Base-by-base conservation (phyloP, 2,888 invertebrate species). In the Clepsis dumicolana region DNA sequence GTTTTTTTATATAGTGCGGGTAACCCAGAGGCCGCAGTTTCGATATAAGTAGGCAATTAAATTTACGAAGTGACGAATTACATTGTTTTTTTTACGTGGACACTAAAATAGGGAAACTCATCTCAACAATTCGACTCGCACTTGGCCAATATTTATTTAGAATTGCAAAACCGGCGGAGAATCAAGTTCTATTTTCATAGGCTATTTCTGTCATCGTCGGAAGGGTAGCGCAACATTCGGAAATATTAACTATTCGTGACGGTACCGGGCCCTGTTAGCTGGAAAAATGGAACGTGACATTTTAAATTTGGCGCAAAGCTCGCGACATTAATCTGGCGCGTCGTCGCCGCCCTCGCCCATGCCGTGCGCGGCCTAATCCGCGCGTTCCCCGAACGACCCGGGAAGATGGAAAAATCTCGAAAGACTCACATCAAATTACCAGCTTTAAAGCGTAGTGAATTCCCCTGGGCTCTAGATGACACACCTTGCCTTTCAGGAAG, bases 381-480 rank as follows among this genome's bases (percentile, higher is more conserved):
- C 85, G 84, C 80, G 86, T 84, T 88, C 88, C 89, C 87, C 77
- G 82, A 88, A 89, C 89, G 88, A 87, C 86, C 84, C 88, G 84
- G 81, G 83, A 89, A 91, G 89, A 91, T 90, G 90, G 90, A 90
- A 91, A 91, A 91, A 91, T 92, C 92, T 91, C 87, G 83, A 87
- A 91, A 91, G 88, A 87, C 90, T 91, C 91, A 84, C 91, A 90
- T 91, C 91, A 92, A 92, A 92, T 93, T 93, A 92, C 92, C 90
- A 86, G 90, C 87, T 91, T 91, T 93, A 91, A 92, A 92, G 88
- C 87, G 87, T 85, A 86, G 86, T 84, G 85, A 88, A 91, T 89
- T 90, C 91, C 89, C 90, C 75, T 78, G 88, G 85, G 89, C 83
- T 73, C 73, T 75, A 81, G 83, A 85, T 89, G 86, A 90, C 89